A percentile compares a stretch with the other conserved stretches of the same genome.
These are phyloP conservation scores for Aegithalos caudatus DNA, from an alignment of 2,113 vertebrate species.

Conservation along the genomic window DNA sequence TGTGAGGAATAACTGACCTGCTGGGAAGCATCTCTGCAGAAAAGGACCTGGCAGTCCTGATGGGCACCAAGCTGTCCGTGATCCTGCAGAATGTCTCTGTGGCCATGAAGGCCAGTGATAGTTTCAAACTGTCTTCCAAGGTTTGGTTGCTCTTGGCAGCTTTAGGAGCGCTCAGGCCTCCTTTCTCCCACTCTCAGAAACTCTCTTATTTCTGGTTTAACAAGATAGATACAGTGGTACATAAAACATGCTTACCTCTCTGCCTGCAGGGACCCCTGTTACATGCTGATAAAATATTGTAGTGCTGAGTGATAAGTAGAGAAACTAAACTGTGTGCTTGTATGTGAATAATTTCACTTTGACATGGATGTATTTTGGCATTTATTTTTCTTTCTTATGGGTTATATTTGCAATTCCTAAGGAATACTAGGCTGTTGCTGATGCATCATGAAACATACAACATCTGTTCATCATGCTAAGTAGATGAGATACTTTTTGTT, in stretches of 20 bases:
- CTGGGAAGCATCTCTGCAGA: neutral
- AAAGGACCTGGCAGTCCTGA: neutral
- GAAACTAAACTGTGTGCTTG: neutral
- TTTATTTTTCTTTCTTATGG: neutral
- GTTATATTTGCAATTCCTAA: neutral
- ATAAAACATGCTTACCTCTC: neutral
- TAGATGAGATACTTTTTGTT: neutral
- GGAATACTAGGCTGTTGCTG: neutral
- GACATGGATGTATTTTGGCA: neutral
- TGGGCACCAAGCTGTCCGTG: neutral
- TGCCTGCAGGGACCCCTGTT: neutral
- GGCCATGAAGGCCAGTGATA: rapidly evolving
- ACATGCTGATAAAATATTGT: neutral
- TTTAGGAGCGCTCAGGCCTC: neutral
- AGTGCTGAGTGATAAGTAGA: neutral
- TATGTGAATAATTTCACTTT: neutral
- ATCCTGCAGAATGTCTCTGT: neutral
- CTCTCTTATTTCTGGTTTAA: neutral
- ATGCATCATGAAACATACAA: neutral
- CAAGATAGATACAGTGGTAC: neutral
- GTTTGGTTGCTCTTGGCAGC: neutral
- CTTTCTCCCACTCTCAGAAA: neutral
- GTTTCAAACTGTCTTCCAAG: neutral
- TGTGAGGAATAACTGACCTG: neutral
- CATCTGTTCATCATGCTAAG: neutral